A percentile compares a stretch with the other conserved stretches of the same genome.
These are phyloP conservation scores for Ophthalmolycus amberensis DNA, from an alignment of 2,113 vertebrate genomes.

Conservation along the genomic window DNA sequence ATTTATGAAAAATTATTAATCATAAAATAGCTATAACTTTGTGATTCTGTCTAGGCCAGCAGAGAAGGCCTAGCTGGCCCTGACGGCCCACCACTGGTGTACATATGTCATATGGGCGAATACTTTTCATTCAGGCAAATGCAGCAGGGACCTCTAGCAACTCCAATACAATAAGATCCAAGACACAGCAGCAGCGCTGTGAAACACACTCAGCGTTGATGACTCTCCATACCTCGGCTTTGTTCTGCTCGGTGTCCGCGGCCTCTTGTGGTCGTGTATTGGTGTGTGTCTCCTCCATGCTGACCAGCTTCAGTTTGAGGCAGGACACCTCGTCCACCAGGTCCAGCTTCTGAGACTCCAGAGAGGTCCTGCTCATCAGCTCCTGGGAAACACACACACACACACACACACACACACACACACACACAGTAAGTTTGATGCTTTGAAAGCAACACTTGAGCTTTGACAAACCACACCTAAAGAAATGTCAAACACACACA, in stretches of 20 bases:
- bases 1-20: no score
- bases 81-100: no score
- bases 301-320: constrained; percentile 93
- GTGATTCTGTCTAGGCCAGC: no score
- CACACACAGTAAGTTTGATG: constrained; percentile 3
- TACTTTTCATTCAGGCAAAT: not conserved
- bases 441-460: not conserved
- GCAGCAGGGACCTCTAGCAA: not conserved
- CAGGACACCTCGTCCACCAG: constrained; percentile 95
- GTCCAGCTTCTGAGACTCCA: constrained; percentile 97
- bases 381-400: constrained; percentile 83
- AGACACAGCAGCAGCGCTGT: not conserved
- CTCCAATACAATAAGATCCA: not conserved
- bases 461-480: not conserved
- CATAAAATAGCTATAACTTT: no score
- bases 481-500: constrained; percentile 9
- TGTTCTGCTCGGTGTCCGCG: constrained; percentile 87
- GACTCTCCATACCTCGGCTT: constrained; percentile 88
- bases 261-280: constrained; percentile 70
- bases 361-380: constrained; percentile 90
- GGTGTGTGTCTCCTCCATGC: constrained; percentile 89
- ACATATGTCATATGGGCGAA: no score
- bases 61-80: no score
- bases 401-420: constrained; percentile 1
- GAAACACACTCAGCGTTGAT: constrained; percentile 1